These are phyloP conservation scores for Anolis apletophallus DNA, from an alignment of 2,797 vertebrate species.

Conservation along the genomic window DNA sequence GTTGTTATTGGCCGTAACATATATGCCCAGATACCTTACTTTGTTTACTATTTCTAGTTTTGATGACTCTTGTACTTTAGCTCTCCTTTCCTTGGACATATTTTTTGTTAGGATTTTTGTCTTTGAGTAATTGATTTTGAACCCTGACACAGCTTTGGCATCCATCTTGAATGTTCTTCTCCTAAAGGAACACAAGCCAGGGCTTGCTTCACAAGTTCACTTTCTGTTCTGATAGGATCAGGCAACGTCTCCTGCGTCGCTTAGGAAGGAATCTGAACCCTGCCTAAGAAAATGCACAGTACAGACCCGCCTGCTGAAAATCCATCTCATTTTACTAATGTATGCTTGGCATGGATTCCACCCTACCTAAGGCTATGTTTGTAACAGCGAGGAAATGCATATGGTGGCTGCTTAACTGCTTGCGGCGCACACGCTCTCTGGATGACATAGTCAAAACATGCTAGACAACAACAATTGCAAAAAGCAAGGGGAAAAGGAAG, in stretches of 20 bases:
- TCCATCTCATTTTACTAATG: conserved; percentile 74
- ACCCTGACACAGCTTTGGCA: too few relatives aligned
- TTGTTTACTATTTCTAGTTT: too few relatives aligned
- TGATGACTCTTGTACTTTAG: too few relatives aligned
- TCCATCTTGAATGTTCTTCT: conserved; percentile 57
- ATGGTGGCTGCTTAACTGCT: conserved; percentile 46
- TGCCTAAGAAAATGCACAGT: conserved; percentile 70
- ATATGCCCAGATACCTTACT: too few relatives aligned
- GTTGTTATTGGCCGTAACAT: too few relatives aligned
- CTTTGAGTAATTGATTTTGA: too few relatives aligned
- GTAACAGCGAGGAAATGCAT: conserved; percentile 52
- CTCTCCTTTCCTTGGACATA: too few relatives aligned
- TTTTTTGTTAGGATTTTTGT: too few relatives aligned
- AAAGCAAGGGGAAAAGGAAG: neutral
- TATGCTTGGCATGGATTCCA: conserved; percentile 70
- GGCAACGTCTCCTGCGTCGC: conserved; percentile 69
- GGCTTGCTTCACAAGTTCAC: conserved; percentile 72
- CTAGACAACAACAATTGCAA: conserved; percentile 28
- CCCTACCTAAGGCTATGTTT: conserved; percentile 67
- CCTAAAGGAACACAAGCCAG: conserved; percentile 56
- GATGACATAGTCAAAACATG: conserved; percentile 65
- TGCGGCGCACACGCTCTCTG: conserved; percentile 60
- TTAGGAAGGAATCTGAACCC: conserved; percentile 66
- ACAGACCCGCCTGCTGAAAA: conserved; percentile 75
- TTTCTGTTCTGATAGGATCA: conserved; percentile 73